Evolutionary conservation across 2,888 invertebrate species (phyloP).

Genomic region (Drosophila mulleri): DNA sequence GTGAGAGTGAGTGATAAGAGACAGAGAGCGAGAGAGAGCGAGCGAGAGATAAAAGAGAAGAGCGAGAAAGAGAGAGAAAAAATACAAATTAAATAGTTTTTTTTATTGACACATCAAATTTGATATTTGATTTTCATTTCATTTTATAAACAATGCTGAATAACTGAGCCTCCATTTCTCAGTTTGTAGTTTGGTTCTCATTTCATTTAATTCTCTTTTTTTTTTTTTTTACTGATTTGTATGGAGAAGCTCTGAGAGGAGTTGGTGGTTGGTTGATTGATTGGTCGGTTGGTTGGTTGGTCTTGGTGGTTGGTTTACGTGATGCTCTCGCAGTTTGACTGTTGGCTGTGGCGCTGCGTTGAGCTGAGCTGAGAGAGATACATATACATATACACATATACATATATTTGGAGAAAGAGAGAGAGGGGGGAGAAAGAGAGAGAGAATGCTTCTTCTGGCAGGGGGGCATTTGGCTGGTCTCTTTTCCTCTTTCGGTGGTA

Average conservation of each 20-base stretch:
- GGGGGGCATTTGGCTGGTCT: slow-evolving; percentile 1
- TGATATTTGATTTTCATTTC: slow-evolving; percentile 2
- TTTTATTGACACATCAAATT: slow-evolving; percentile 26
- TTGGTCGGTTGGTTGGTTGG: slow-evolving; percentile 24
- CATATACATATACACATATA: background rate
- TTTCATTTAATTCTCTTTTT: background rate
- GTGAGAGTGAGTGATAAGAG: slow-evolving; percentile 18
- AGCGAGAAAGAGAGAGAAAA: slow-evolving; percentile 36
- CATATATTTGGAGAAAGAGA: background rate
- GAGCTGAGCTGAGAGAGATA: slow-evolving; percentile 19
- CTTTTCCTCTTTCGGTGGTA: slow-evolving; percentile 8
- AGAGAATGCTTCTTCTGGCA: slow-evolving; percentile 3
- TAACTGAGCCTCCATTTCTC: slow-evolving; percentile 23
- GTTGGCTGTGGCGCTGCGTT: slow-evolving; percentile 21
- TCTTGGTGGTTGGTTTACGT: slow-evolving; percentile 15
- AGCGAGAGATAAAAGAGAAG: slow-evolving; percentile 14
- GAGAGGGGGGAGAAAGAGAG: background rate
- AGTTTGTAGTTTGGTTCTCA: background rate
- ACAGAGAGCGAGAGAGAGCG: slow-evolving; percentile 15
- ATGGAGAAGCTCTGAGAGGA: slow-evolving; percentile 39
- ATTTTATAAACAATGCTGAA: slow-evolving; percentile 28
- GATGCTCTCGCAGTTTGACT: slow-evolving; percentile 26
- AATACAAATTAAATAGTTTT: slow-evolving; percentile 68
- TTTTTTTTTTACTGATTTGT: slow-evolving; percentile 16
- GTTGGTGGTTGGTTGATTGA: slow-evolving; percentile 21